Conservation (phyloP, 2,113 vertebrate genomes). For the Micromys minutus region DNA sequence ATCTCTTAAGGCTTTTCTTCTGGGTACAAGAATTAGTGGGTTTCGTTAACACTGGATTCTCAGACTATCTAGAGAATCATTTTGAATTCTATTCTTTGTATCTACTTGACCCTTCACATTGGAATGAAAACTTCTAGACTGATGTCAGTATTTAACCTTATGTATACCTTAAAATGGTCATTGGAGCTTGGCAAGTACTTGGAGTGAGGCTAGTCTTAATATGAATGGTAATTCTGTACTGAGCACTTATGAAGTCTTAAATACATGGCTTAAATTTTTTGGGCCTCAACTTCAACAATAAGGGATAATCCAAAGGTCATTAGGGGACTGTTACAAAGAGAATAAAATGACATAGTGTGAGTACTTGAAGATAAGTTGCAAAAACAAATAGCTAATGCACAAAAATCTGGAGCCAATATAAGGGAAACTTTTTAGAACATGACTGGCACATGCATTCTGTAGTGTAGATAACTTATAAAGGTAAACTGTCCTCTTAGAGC, state of each 20-base stretch:
- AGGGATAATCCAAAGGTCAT: background rate
- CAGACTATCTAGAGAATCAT: slow-evolving; percentile 29
- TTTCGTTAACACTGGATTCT: slow-evolving; percentile 57
- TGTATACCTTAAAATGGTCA: background rate
- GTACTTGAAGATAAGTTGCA: background rate
- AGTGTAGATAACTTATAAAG: background rate
- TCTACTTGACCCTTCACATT: background rate
- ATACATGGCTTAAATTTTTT: background rate
- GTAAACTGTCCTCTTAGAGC: background rate
- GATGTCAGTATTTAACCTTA: background rate
- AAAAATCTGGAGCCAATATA: background rate
- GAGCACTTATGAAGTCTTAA: background rate
- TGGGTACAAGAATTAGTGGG: slow-evolving; percentile 51
- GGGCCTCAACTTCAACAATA: background rate
- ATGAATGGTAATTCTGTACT: background rate
- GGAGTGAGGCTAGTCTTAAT: background rate
- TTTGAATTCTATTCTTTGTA: slow-evolving; percentile 31
- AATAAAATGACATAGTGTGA: background rate
- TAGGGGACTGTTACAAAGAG: background rate
- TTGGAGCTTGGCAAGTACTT: background rate
- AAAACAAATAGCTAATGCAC: background rate
- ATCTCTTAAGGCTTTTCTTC: slow-evolving; percentile 54
- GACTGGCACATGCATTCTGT: too few relatives aligned
- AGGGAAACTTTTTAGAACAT: background rate
- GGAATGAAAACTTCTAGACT: background rate